Percentiles rank a stretch among this genome's conserved stretches.
These are phyloP conservation scores for Clivina fossor DNA, from an alignment of 2,888 invertebrate species.

Conservation along the genomic window DNA sequence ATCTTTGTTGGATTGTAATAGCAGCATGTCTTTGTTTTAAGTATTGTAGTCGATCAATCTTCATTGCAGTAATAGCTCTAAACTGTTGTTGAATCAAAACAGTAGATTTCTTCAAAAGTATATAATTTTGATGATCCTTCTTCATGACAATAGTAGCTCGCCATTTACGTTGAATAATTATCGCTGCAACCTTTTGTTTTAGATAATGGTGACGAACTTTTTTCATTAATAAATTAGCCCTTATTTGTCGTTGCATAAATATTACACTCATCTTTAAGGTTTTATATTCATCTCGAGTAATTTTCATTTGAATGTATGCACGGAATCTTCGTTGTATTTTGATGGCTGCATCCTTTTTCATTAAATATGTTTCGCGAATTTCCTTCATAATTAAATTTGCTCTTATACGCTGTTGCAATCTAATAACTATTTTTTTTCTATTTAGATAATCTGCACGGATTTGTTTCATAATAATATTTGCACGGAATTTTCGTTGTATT, in stretches of 20 bases:
- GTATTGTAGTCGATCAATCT: conserved; percentile 49
- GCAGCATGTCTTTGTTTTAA: conserved; percentile 47
- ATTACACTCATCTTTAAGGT: no score
- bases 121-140: conserved; percentile 21
- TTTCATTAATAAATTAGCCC: conserved; percentile 6
- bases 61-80: conserved; percentile 50
- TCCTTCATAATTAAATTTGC: neutral
- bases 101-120: conserved; percentile 39
- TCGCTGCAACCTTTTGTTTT: conserved; percentile 47
- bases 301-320: no score
- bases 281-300: no score
- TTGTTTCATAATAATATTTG: conserved; percentile 44
- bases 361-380: neutral
- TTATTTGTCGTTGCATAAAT: no score
- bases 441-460: conserved; percentile 35
- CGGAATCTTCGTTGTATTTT: conserved; percentile 1
- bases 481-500: conserved; percentile 50
- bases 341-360: neutral
- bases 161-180: conserved; percentile 57
- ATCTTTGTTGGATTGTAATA: conserved; percentile 47
- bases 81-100: conserved; percentile 47
- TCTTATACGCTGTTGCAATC: conserved; percentile 12
- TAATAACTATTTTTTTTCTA: neutral
- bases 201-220: conserved; percentile 44
- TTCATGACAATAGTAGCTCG: conserved; percentile 41